These are phyloP conservation scores for Misgurnus mizolepis DNA, from an alignment of 2,113 vertebrate species.

Conservation along the genomic window DNA sequence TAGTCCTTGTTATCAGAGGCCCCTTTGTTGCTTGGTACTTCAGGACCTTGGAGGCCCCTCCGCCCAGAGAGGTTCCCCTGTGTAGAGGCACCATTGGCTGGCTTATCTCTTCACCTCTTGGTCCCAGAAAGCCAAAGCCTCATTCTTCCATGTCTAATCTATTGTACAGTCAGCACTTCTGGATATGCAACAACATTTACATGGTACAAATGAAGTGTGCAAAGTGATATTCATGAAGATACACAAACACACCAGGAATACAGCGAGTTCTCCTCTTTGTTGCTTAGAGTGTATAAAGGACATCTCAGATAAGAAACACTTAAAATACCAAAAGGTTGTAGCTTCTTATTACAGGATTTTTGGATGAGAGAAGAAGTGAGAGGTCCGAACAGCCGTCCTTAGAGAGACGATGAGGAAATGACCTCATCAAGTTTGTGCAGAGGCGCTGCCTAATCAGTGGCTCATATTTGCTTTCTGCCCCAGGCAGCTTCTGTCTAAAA, in stretches of 20 bases:
- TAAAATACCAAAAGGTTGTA: background rate
- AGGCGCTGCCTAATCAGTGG: constrained; percentile 41
- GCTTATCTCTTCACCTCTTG: constrained; percentile 35
- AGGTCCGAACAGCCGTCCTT: constrained; percentile 30
- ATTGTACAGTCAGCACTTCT: background rate
- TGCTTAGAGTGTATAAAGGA: background rate
- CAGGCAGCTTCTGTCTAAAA: constrained; percentile 24
- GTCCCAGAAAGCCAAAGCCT: background rate
- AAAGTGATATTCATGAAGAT: background rate
- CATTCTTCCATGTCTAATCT: constrained; percentile 19
- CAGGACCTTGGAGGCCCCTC: constrained; percentile 24
- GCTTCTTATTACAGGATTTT: background rate
- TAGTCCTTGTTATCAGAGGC: constrained; percentile 52
- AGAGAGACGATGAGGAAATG: constrained; percentile 50
- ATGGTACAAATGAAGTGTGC: background rate
- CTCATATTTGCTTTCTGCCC: constrained; percentile 37
- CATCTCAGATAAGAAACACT: background rate
- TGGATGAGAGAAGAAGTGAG: constrained; percentile 25
- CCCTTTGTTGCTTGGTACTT: constrained; percentile 48
- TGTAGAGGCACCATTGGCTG: background rate
- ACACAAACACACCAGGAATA: background rate
- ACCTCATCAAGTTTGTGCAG: constrained; percentile 40
- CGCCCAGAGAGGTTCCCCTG: constrained; percentile 32
- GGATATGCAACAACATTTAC: background rate
- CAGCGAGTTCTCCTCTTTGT: background rate